A percentile compares a stretch with the other conserved stretches of the same genome.
These are phyloP conservation scores for Muscicapa comitata DNA, from an alignment of 2,797 vertebrate genomes.

Conservation along the genomic window DNA sequence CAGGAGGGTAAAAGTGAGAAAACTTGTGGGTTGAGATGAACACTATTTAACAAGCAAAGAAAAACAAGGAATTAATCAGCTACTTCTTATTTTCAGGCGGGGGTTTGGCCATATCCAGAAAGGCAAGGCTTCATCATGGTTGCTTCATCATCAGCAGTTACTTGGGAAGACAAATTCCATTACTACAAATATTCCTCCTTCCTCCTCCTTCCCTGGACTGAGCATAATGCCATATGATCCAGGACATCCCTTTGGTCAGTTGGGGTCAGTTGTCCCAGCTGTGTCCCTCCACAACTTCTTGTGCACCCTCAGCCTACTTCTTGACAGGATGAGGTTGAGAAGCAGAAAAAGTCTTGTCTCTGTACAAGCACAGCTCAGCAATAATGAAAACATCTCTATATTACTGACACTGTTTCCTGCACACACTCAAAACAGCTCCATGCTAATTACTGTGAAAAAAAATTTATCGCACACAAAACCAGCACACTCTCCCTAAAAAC, in stretches of 20 bases:
- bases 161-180: neutral
- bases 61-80: neutral
- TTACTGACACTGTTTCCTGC: neutral
- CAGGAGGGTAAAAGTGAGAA: neutral
- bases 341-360: neutral
- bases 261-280: neutral
- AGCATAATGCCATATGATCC: neutral
- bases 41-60: neutral
- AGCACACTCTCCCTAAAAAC: neutral
- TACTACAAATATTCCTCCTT: neutral
- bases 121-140: neutral
- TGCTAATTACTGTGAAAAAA: neutral
- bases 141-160: too few species aligned
- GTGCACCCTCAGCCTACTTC: neutral
- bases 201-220: neutral
- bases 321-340: neutral
- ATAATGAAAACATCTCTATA: neutral
- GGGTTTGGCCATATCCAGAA: neutral
- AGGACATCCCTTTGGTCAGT: neutral
- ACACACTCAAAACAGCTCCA: neutral
- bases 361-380: neutral
- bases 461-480: rapidly evolving
- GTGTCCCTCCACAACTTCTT: neutral
- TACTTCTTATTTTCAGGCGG: neutral
- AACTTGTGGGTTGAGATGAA: neutral